These are phyloP conservation scores for Xestia ashworthii DNA, from an alignment of 2,888 invertebrate genomes.

Conservation along the genomic window DNA sequence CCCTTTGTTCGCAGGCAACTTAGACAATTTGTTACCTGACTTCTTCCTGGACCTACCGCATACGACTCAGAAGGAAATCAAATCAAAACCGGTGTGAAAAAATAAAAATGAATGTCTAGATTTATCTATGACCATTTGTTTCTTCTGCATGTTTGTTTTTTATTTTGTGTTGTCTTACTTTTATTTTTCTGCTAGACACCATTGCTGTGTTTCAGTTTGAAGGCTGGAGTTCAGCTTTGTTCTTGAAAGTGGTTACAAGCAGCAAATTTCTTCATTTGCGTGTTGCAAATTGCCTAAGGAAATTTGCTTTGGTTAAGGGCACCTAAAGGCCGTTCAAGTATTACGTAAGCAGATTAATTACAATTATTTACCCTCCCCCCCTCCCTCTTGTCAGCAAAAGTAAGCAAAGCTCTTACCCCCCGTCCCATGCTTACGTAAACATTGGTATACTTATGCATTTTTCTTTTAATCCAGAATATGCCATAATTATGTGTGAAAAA, in stretches of 20 bases:
- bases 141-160: conserved; percentile 51
- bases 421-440: too few relatives aligned
- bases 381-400: too few relatives aligned
- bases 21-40: conserved; percentile 94
- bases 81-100: conserved; percentile 80
- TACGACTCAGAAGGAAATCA: conserved; percentile 64
- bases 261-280: too few relatives aligned
- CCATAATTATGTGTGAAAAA: too few relatives aligned
- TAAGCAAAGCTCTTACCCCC: too few relatives aligned
- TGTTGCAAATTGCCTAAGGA: neutral
- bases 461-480: too few relatives aligned
- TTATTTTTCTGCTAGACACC: neutral
- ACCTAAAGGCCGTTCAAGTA: too few relatives aligned
- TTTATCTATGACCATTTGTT: conserved; percentile 75
- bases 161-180: conserved; percentile 48
- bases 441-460: too few relatives aligned
- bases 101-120: conserved; percentile 53
- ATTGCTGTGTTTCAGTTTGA: neutral
- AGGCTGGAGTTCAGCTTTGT: neutral
- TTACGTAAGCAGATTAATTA: too few relatives aligned
- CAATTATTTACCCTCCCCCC: too few relatives aligned
- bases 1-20: conserved; percentile 89
- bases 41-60: conserved; percentile 94
- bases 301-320: neutral
- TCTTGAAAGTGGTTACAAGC: too few relatives aligned